Evolutionary conservation across 1,140 invertebrate genomes (phyloP).

Genomic region (Psilanteris sp.): DNA sequence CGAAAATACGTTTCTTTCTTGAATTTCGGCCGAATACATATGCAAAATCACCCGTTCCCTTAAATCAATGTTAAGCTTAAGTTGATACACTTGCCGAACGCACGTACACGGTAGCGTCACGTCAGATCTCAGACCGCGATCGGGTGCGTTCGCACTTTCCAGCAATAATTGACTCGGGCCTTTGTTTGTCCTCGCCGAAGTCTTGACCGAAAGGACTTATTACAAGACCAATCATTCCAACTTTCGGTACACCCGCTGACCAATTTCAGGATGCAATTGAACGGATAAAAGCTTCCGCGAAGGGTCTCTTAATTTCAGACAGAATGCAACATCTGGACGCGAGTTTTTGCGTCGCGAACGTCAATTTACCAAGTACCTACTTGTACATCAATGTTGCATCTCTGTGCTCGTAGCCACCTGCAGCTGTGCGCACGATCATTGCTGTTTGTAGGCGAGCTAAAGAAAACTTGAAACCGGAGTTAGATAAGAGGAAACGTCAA

Average conservation of each 20-base stretch:
- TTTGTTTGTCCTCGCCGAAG: too few species aligned
- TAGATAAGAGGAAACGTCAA: constrained; percentile 24
- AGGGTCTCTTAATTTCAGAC: constrained; percentile 32
- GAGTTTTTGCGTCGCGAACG: constrained; percentile 60
- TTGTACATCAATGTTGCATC: constrained; percentile 70
- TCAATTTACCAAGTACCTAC: constrained; percentile 65
- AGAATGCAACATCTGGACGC: constrained; percentile 63
- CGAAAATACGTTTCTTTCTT: constrained; percentile 7
- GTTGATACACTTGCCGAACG: too few species aligned
- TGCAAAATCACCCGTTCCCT: too few species aligned
- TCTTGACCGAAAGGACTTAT: too few species aligned
- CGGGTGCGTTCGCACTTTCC: too few species aligned
- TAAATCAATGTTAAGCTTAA: too few species aligned
- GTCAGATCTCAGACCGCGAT: too few species aligned
- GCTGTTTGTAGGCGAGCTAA: constrained; percentile 67
- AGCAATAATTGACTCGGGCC: too few species aligned
- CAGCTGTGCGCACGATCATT: constrained; percentile 77
- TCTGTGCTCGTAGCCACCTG: constrained; percentile 74
- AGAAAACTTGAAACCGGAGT: constrained; percentile 43
- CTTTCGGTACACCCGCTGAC: constrained; percentile 23
- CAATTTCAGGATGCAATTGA: too few species aligned
- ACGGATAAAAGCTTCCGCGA: too few species aligned
- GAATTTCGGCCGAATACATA: too few species aligned
- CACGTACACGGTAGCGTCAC: too few species aligned
- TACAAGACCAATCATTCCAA: constrained; percentile 22